Evolutionary conservation across 2,888 invertebrate species (phyloP), one percentile per base, ranked within the genome.

Genomic region (Spilarctia lutea): DNA sequence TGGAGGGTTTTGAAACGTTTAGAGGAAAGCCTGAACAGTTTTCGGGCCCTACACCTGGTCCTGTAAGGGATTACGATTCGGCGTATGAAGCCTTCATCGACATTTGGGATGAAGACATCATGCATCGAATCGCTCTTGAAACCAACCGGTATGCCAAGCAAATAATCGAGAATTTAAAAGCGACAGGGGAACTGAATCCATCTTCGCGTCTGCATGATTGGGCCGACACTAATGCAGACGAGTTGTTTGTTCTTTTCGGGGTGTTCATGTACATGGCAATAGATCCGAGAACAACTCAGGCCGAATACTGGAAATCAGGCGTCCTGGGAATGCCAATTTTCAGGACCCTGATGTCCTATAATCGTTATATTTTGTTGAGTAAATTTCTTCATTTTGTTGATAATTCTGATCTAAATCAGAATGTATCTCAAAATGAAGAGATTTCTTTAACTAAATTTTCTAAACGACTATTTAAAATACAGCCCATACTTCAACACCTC

Each of bases 91-190:
- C 77, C 52, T 85, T 83, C 73, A 71, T 52, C 13, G 78, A 74
- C 48, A 84, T 85, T 30, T 83, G 78, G 78, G 65, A 65, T 75
- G 66, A 73, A 56, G 76, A 75, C 65, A 79, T 83, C 75, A 79
- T 86, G 68, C 80, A 80, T 71, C 76, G 13, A 66, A 82, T 86
- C 65, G 82, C 65, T 20, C 35, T 3, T 2, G 80, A 86, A 77
- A 85, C 84, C 48, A 86, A 86, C 75, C 42, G 77, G 13, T 86
- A 83, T 45, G 86, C 83, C 1, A 33, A 75, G n/a, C 81, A 84
- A 69, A 76, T 67, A 11, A 81, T 85, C 73, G 83, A 73, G 13
- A 16, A 24, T 27, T 30, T 48, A n/a, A 68, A 67, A 66, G 30
- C 2, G 0, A 24, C 0, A 65, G 75, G 74, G 13, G 48, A n/a